Percentiles rank a stretch among this genome's conserved stretches.
Evolutionary conservation across 2,888 invertebrate genomes (phyloP).

Genomic region (Lasioglossum oenotherae): DNA sequence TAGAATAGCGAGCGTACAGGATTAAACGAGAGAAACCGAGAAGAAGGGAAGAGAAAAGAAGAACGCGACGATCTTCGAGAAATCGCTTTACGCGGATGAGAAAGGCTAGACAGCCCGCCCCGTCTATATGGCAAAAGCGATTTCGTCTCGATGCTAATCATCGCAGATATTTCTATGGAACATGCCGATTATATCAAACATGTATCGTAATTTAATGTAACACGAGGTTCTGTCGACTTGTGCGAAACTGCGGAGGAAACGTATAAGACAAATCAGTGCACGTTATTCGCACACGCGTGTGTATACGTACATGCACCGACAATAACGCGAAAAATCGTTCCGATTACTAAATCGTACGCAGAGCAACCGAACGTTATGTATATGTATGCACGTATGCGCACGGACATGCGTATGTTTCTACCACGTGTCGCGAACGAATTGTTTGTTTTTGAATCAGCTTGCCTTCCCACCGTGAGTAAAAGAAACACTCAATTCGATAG

Average conservation of each 20-base stretch:
- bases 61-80: slow-evolving; percentile 67
- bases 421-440: not conserved
- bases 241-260: slow-evolving; percentile 16
- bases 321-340: not conserved
- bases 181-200: slow-evolving; percentile 77
- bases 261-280: slow-evolving; percentile 10
- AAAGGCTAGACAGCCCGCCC: not conserved
- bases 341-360: not conserved
- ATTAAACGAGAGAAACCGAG: slow-evolving; percentile 29
- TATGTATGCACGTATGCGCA: slow-evolving; percentile 6
- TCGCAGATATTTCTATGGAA: slow-evolving; percentile 73
- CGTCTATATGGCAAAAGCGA: slow-evolving; percentile 1
- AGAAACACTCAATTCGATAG: not conserved
- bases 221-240: slow-evolving; percentile 33
- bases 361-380: slow-evolving; percentile 1
- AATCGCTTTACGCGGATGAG: slow-evolving; percentile 13
- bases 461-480: not conserved
- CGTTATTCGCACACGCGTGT: slow-evolving; percentile 9
- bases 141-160: slow-evolving; percentile 65
- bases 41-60: slow-evolving; percentile 13
- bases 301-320: slow-evolving; percentile 3
- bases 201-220: slow-evolving; percentile 66
- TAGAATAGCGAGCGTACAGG: slow-evolving; percentile 65
- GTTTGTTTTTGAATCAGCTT: not conserved
- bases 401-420: not conserved